phyloP scores from a whole-genome alignment of 2,113 vertebrate genomes.

The Menura novaehollandiae region DNA sequence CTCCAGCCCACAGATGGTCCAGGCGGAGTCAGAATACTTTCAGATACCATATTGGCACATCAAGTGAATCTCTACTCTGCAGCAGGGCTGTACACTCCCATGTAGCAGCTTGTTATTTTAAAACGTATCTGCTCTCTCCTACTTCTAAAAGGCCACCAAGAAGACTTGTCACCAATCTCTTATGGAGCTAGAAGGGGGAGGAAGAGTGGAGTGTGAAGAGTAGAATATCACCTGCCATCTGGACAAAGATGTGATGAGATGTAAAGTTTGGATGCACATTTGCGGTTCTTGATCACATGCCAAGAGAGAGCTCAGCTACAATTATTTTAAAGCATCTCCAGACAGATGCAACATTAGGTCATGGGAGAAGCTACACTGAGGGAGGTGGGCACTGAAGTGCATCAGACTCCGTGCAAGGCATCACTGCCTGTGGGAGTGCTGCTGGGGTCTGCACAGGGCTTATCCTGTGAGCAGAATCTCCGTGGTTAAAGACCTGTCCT shows the following conservation, averaged over 20 bases:
- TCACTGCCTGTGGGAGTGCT: background rate
- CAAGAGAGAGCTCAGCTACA: slow-evolving; percentile 25
- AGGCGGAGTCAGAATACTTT: background rate
- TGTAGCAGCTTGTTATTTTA: slow-evolving; percentile 63
- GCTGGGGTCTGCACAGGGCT: background rate
- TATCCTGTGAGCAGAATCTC: background rate
- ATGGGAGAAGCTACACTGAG: background rate
- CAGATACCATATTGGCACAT: slow-evolving; percentile 39
- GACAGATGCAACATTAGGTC: background rate
- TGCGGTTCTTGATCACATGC: background rate
- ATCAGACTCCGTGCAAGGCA: background rate
- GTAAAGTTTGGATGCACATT: slow-evolving; percentile 50
- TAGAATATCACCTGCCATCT: slow-evolving; percentile 67
- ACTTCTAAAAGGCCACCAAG: slow-evolving; percentile 51
- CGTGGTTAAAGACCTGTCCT: background rate
- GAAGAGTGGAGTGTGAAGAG: slow-evolving; percentile 56
- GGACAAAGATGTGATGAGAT: slow-evolving; percentile 57
- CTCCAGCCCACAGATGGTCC: slow-evolving; percentile 25
- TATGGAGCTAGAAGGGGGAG: slow-evolving; percentile 41
- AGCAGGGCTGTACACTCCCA: background rate
- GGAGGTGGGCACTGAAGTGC: background rate
- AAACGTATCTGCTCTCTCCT: slow-evolving; percentile 32
- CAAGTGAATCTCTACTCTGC: slow-evolving; percentile 10
- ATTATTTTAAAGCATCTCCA: slow-evolving; percentile 19
- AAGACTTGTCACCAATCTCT: slow-evolving; percentile 48